A percentile compares a stretch with the other conserved stretches of the same genome.
Evolutionary conservation across 2,113 vertebrate genomes (phyloP).

Genomic region (Sylvilagus bachmani): DNA sequence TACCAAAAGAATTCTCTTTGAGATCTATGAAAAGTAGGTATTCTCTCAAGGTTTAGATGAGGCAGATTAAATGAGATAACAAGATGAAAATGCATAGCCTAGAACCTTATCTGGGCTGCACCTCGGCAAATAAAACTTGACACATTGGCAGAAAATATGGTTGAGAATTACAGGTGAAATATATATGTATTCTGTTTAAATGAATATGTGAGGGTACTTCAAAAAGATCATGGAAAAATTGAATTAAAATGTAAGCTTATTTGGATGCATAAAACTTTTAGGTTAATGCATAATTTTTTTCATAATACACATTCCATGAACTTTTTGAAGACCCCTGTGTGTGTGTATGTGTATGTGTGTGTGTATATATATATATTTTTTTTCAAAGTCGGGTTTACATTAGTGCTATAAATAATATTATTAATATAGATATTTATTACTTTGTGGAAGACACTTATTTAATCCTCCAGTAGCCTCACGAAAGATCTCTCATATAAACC

Average conservation of each 20-base stretch:
- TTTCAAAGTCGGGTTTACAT: neutral
- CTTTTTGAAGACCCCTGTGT: too few species aligned
- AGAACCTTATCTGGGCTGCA: neutral
- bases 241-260: too few species aligned
- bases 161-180: neutral
- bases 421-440: neutral
- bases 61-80: conserved; percentile 2
- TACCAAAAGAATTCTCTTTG: neutral
- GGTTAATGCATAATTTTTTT: too few species aligned
- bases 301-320: too few species aligned
- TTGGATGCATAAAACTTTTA: too few species aligned
- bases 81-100: neutral
- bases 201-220: neutral
- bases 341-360: neutral
- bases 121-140: neutral
- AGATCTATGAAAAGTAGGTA: neutral
- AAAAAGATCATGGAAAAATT: too few species aligned
- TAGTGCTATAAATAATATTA: neutral
- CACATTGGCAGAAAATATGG: neutral
- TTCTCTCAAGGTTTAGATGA: neutral
- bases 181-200: neutral
- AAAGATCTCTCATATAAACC: neutral
- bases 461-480: neutral
- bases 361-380: neutral
- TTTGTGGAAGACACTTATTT: neutral